Conservation (phyloP, 2,888 invertebrate species). For the Malthinus flaveolus region DNA sequence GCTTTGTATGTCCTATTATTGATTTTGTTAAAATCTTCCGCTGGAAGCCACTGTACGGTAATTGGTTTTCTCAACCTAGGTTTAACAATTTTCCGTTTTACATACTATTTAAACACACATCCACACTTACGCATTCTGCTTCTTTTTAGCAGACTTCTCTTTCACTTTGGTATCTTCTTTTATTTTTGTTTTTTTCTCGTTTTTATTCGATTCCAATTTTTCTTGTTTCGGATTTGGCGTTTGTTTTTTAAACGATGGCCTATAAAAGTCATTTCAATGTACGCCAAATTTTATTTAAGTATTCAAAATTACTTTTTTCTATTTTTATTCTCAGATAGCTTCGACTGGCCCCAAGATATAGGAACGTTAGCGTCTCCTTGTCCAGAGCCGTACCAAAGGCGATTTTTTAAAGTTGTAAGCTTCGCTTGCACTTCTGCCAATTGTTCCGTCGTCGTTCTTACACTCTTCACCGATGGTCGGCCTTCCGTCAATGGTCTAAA, state of each 20-base stretch:
- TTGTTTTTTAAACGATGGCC: not conserved
- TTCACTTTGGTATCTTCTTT: conserved; percentile 38
- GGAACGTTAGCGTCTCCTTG: conserved; percentile 56
- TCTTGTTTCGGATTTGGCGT: conserved; percentile 35
- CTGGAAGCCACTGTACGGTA: conserved; percentile 22
- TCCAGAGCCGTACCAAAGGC: conserved; percentile 70
- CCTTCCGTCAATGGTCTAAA: conserved; percentile 12
- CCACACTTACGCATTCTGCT: conserved; percentile 45
- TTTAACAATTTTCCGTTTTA: no score
- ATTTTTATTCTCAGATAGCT: conserved; percentile 22
- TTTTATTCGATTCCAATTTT: conserved; percentile 35
- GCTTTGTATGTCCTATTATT: conserved; percentile 28
- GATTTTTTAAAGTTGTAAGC: conserved; percentile 68
- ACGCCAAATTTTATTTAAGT: not conserved
- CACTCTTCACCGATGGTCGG: not conserved
- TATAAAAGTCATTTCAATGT: not conserved
- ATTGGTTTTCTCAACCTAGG: no score
- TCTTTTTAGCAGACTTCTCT: conserved; percentile 39
- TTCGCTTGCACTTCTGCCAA: conserved; percentile 69
- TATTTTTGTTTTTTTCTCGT: conserved; percentile 34
- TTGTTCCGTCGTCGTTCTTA: conserved; percentile 45
- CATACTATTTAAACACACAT: no score
- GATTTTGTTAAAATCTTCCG: conserved; percentile 31
- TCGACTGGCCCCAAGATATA: conserved; percentile 64
- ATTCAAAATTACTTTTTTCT: not conserved